phyloP scores from a whole-genome alignment of 2,113 vertebrate species.

The Atrichornis clamosus region DNA sequence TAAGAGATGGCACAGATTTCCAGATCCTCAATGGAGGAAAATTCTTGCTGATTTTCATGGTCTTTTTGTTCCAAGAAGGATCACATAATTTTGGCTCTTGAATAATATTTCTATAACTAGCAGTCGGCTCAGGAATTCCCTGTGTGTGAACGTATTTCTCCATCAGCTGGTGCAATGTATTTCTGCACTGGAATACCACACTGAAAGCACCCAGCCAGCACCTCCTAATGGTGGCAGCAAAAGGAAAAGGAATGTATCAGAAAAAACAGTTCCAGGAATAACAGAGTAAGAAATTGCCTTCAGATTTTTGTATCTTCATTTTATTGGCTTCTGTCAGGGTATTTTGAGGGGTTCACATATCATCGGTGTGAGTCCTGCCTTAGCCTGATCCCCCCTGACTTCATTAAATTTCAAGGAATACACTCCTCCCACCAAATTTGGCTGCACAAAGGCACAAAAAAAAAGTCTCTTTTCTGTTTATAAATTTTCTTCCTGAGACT shows the following conservation, averaged over 20 bases:
- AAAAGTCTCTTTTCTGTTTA: neutral
- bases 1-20: conserved; percentile 9
- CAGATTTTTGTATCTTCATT: neutral
- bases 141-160: neutral
- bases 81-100: conserved; percentile 29
- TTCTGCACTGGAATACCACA: neutral
- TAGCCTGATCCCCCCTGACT: neutral
- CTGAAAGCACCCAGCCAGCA: neutral
- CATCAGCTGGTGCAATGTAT: neutral
- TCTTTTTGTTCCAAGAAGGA: conserved; percentile 29
- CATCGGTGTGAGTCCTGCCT: neutral
- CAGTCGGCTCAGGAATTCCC: neutral
- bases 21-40: conserved; percentile 9
- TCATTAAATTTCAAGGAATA: neutral
- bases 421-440: neutral
- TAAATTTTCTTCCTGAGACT: neutral
- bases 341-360: neutral
- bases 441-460: neutral
- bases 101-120: conserved; percentile 19
- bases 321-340: neutral
- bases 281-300: neutral
- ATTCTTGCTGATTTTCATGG: conserved; percentile 23
- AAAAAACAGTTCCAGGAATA: neutral
- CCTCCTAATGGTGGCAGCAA: conserved; percentile 3
- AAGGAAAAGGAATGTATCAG: neutral